These are phyloP conservation scores for Leucopternis melanops DNA, from an alignment of 2,113 vertebrate species.

Conservation along the genomic window DNA sequence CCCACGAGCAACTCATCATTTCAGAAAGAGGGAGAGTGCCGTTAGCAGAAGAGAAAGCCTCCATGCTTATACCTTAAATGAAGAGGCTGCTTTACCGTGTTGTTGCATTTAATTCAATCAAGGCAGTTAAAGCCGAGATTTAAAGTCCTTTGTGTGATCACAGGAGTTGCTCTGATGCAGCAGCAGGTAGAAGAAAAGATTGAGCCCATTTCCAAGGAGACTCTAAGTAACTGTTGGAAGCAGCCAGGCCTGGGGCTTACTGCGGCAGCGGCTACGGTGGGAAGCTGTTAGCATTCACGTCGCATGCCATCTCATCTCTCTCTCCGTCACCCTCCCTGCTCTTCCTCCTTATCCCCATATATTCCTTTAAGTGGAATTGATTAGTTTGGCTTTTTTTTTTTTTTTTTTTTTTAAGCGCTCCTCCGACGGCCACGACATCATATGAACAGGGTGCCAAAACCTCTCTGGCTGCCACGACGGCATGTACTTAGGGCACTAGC, in stretches of 20 bases:
- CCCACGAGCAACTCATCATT: slow-evolving; percentile 58
- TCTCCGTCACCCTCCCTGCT: background rate
- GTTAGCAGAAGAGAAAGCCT: slow-evolving; percentile 14
- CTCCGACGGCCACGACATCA: too few species aligned
- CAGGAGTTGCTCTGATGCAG: slow-evolving; percentile 33
- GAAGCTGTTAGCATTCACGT: slow-evolving; percentile 33
- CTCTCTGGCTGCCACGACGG: too few species aligned
- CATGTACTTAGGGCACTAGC: too few species aligned
- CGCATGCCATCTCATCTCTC: background rate
- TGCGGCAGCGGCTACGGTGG: slow-evolving; percentile 3
- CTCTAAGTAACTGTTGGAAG: background rate
- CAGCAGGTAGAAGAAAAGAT: slow-evolving; percentile 21
- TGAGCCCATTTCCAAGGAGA: slow-evolving; percentile 38
- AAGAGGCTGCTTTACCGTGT: slow-evolving; percentile 15
- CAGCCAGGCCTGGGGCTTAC: slow-evolving; percentile 22
- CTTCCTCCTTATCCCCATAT: background rate
- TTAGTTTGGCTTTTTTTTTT: background rate
- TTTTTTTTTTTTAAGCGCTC: too few species aligned
- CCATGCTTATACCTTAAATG: background rate
- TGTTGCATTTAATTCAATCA: slow-evolving; percentile 55
- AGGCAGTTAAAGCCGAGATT: slow-evolving; percentile 33
- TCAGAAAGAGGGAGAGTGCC: slow-evolving; percentile 26
- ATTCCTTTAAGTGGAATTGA: slow-evolving; percentile 42
- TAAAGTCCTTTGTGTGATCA: slow-evolving; percentile 14
- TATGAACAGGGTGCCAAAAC: too few species aligned